Evolutionary conservation across 2,888 invertebrate genomes (phyloP).

Genomic region (Noctuana brunneofusca): DNA sequence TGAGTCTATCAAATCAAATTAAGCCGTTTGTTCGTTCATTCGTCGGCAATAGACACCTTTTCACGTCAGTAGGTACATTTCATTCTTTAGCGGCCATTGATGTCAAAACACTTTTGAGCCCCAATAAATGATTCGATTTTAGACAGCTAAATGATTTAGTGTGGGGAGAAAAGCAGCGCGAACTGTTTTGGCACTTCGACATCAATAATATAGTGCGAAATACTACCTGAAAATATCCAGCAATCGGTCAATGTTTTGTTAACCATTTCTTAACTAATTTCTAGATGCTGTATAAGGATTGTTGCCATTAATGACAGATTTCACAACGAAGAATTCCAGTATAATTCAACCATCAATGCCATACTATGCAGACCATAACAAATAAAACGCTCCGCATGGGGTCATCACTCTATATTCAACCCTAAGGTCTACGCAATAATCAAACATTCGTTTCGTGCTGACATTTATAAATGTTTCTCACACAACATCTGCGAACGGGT

Average conservation of each 20-base stretch:
- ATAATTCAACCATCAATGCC: too few species aligned
- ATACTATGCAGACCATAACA: not conserved
- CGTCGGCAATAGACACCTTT: conserved; percentile 31
- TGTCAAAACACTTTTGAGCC: conserved; percentile 9
- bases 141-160: not conserved
- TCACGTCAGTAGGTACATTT: conserved; percentile 22
- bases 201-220: too few species aligned
- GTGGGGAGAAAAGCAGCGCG: too few species aligned
- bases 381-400: conserved; percentile 1
- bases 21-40: conserved; percentile 41
- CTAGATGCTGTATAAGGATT: too few species aligned
- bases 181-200: not conserved
- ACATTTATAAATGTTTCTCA: conserved; percentile 37
- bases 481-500: conserved; percentile 34
- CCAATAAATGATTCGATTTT: not conserved
- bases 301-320: not conserved
- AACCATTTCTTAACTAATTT: too few species aligned
- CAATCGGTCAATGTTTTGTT: too few species aligned
- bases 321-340: too few species aligned
- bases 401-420: not conserved
- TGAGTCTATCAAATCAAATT: conserved; percentile 39
- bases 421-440: conserved; percentile 32
- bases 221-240: too few species aligned
- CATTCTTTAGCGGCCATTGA: conserved; percentile 10
- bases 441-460: conserved; percentile 31